Evolutionary conservation across 2,888 invertebrate genomes (phyloP), one percentile per base, ranked within the genome.

Genomic region (Leucozona laternaria): DNA sequence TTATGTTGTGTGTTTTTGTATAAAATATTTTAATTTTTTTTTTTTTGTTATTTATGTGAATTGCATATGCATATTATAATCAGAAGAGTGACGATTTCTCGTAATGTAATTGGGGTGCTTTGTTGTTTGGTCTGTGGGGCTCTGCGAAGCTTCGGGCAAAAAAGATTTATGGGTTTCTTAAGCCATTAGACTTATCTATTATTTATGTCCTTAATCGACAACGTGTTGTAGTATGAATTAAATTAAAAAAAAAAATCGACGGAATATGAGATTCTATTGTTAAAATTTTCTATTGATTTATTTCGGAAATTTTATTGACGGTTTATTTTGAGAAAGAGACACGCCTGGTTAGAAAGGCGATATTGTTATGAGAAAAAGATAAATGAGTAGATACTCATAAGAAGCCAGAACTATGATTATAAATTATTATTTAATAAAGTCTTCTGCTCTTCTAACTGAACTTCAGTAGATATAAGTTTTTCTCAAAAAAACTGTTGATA

Each of bases 151-250:
- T 62, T 17, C 8, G 25, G 71, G 60, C 20, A 6, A 2, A 11
- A 45, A 22, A 64, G 81, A 81, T 77, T 81, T 77, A 81, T 81
- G 31, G 34, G 7, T 64, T 64, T 64, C n/a, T 45, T 50, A 15
- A 3, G 28, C 7, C 17, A 13, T 6, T 1, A 1, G 45, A 15
- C 37, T 17, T 53, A 55, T 64, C 45, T 72, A 79, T 76, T 58
- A 71, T 81, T 71, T 81, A 81, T 81, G 57, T 57, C 71, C 77
- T 77, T 45, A 77, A 77, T 76, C 57, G 77, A 71, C 64, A 43
- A 62, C 20, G 68, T 62, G 53, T 53, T 62, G 80, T 64, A 5
- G 28, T 62, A 4, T 60, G 15, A 40, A 60, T 1, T 40, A n/a
- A 37, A 5, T 6, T n/a, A n/a, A n/a, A n/a, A n/a, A 15, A 17